Base-by-base conservation (phyloP, 2,113 vertebrate genomes). In the Dolichallabes microphthalmus region DNA sequence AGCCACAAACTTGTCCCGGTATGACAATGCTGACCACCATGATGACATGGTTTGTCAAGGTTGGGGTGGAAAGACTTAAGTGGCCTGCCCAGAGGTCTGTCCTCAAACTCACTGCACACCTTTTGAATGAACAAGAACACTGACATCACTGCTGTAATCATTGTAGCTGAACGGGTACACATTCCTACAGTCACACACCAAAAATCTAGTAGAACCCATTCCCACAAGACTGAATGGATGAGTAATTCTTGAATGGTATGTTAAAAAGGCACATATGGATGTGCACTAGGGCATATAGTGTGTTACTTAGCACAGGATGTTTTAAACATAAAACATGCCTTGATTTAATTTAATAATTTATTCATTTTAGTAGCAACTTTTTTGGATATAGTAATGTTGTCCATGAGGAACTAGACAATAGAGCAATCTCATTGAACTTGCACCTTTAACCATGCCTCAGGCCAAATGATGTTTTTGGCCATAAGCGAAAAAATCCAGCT, bases 401-500 rank as follows among this genome's bases (percentile, higher is more conserved):
- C 66, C 35, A 52, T 19, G 57, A 68, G 57, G 19, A 86, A 52
- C 12, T 35, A 61, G 15, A 53, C 22, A 55, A 63, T 53, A 55
- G 19, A 82, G 74, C 83, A 86, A 61, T 64, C 69, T 73, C 32
- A 83, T 2, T 83, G 82, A 83, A 73, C 82, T 73, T 74, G 80
- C 85, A 86, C 69, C 78, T 82, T 82, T 86, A 57, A 86, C 78
- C 57, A 66, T 35, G 79, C 85, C 69, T 84, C 63, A 66, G 85
- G 79, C 74, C 76, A 39, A 83, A 71, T 85, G 83, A 78, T 89
- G 88, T 89, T 89, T 84, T 85, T 87, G 39, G 86, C 88, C 82
- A 85, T 80, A 89, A 89, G 87, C 86, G 7, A 45, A 83, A 87
- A 39, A 89, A 76, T 79, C 78, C 80, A 85, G 60, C 68, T 75